Base-by-base conservation (phyloP, 2,113 vertebrate species). In the Hydrolagus affinis region DNA sequence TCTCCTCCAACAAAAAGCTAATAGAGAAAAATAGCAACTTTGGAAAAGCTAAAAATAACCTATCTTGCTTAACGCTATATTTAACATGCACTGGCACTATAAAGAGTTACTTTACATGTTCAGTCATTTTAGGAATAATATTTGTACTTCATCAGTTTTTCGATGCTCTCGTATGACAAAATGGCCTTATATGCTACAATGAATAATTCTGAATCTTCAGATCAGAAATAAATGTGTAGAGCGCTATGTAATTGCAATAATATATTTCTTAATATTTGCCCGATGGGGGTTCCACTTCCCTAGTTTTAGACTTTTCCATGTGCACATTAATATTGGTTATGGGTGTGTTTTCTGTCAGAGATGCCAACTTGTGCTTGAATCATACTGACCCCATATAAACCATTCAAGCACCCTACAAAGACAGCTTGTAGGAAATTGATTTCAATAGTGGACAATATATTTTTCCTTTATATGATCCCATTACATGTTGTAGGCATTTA, bases 211-310 rank as follows among this genome's bases (percentile, higher is more conserved):
- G 17, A 66, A 25, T 83, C 25, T 17, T 32, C 60, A 30, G 3
- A 66, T 83, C 66, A 9, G 78, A 28, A 83, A 8, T 66, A 19
- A 64, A 32, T 66, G 23, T 83, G 60, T 66, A 68, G 78, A 30
- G 78, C 60, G 30, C 62, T 83, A 23, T 59, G 14, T 83, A 83
- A 83, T 60, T 28, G 8, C 60, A 83, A 83, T 30, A 66, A 83
- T 60, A 30, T 66, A 66, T 66, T 17, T 25, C 19, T 83, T 30
- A 66, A 83, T 21, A 83, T 21, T 17, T 66, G 9, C 32, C 17
- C 30, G 25, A 56, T 30, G 19, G 78, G 60, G 15, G 15, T 32
- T 4, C 60, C 64, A 62, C 25, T 32, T 60, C 56, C 32, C n/a
- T 59, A 10, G 15, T 68, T 83, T 68, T 30, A 17, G 77, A 66